Evolutionary conservation across 2,888 invertebrate genomes (phyloP).

Genomic region (Drosophila mettleri): DNA sequence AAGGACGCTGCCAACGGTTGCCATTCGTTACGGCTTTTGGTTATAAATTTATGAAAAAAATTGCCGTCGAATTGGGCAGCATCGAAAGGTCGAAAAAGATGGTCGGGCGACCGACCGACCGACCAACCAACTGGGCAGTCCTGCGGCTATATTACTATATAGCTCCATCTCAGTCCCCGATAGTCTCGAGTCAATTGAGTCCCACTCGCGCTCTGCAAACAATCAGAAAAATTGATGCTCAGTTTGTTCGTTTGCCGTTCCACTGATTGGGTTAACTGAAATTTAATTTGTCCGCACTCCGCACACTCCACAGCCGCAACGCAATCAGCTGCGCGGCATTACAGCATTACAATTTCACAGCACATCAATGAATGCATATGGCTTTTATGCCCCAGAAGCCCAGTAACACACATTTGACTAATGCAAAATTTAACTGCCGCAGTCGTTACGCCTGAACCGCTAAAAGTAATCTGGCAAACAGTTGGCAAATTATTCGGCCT

Average conservation of each 20-base stretch:
- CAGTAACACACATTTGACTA: constrained; percentile 34
- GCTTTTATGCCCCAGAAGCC: constrained; percentile 11
- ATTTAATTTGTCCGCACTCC: constrained; percentile 58
- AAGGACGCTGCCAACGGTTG: constrained; percentile 43
- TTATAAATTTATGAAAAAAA: constrained; percentile 78
- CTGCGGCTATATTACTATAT: constrained; percentile 74
- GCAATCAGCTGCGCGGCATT: constrained; percentile 47
- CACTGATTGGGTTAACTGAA: constrained; percentile 64
- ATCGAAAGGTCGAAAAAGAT: too few relatives aligned
- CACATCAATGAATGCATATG: constrained; percentile 25
- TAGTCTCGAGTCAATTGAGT: constrained; percentile 58
- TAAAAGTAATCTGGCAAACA: constrained; percentile 70
- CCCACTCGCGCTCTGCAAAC: constrained; percentile 52
- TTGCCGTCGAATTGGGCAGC: constrained; percentile 29
- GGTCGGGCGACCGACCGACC: background rate
- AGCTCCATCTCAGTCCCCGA: constrained; percentile 31
- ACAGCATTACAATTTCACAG: constrained; percentile 44
- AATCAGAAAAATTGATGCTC: constrained; percentile 53
- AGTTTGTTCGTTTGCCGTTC: constrained; percentile 34
- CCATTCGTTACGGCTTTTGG: constrained; percentile 67
- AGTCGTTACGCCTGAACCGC: constrained; percentile 66
- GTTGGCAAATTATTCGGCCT: constrained; percentile 62
- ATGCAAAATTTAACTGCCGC: constrained; percentile 70
- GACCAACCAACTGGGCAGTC: constrained; percentile 28
- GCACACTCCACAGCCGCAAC: constrained; percentile 8